A percentile compares a stretch with the other conserved stretches of the same genome.
Evolutionary conservation across 2,888 invertebrate genomes (phyloP).

Genomic region (Cacoxenus indagator): DNA sequence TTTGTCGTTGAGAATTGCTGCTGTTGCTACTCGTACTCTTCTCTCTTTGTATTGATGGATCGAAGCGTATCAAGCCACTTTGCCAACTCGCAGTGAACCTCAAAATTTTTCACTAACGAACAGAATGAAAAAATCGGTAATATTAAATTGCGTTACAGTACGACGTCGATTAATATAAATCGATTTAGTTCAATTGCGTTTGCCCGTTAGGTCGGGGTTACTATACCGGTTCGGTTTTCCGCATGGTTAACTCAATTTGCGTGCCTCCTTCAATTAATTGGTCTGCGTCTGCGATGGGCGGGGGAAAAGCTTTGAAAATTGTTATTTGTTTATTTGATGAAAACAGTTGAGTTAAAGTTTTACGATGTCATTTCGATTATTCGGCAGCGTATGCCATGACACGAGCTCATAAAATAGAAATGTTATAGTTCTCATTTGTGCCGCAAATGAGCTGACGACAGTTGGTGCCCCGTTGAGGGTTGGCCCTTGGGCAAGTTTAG

Average conservation of each 20-base stretch:
- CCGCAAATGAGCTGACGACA: constrained; percentile 56
- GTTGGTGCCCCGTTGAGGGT: constrained; percentile 29
- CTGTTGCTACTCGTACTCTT: constrained; percentile 12
- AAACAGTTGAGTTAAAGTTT: constrained; percentile 40
- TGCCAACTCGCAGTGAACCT: not conserved
- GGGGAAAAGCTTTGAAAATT: constrained; percentile 24
- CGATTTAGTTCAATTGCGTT: constrained; percentile 6
- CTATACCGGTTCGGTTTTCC: constrained; percentile 58
- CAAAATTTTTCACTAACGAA: constrained; percentile 16
- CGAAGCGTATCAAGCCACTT: not conserved
- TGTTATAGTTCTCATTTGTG: constrained; percentile 51
- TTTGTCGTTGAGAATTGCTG: too few species aligned
- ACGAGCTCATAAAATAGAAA: constrained; percentile 58
- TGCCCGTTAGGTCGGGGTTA: not conserved
- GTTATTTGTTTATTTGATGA: constrained; percentile 58
- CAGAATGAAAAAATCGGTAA: not conserved
- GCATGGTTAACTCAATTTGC: constrained; percentile 63
- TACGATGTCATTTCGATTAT: constrained; percentile 17
- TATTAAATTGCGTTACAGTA: constrained; percentile 19
- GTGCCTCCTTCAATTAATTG: constrained; percentile 64
- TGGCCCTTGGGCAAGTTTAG: not conserved
- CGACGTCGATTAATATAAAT: constrained; percentile 16
- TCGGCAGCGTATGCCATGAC: constrained; percentile 36
- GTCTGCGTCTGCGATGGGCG: constrained; percentile 23
- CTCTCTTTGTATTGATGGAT: not conserved